Evolutionary conservation across 2,888 invertebrate genomes (phyloP).

Genomic region (Pasiphila rectangulata): DNA sequence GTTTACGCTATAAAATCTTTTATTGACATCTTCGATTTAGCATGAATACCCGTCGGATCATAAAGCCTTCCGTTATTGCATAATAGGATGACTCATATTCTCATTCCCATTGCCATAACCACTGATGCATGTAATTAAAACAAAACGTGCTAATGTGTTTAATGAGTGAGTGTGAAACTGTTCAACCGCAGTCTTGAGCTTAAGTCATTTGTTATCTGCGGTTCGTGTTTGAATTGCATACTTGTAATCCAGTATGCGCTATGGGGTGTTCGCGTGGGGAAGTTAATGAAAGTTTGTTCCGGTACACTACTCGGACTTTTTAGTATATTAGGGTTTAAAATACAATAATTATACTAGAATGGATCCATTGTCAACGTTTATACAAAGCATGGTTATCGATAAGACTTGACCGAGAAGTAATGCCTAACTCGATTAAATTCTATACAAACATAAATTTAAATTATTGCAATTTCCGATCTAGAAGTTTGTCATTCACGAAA

Average conservation of each 20-base stretch:
- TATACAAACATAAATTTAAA: too few relatives aligned
- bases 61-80: constrained; percentile 1
- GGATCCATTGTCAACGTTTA: too few relatives aligned
- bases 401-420: too few relatives aligned
- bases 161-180: constrained; percentile 22
- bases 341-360: too few relatives aligned
- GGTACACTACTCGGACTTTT: not conserved
- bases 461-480: too few relatives aligned
- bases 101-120: constrained; percentile 8
- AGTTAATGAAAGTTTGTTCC: not conserved
- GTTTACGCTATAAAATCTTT: too few relatives aligned
- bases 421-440: too few relatives aligned
- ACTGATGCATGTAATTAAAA: constrained; percentile 21
- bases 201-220: constrained; percentile 7
- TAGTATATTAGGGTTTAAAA: not conserved
- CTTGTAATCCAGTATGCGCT: constrained; percentile 1
- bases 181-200: constrained; percentile 12
- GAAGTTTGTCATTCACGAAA: too few relatives aligned
- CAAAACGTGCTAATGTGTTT: constrained; percentile 16
- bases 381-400: not conserved
- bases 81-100: constrained; percentile 11
- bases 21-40: too few relatives aligned
- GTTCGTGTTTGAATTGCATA: not conserved
- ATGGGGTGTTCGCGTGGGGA: constrained; percentile 1
- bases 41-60: too few relatives aligned